Evolutionary conservation across 2,113 vertebrate genomes (phyloP).

Genomic region (Lamprotornis superbus): DNA sequence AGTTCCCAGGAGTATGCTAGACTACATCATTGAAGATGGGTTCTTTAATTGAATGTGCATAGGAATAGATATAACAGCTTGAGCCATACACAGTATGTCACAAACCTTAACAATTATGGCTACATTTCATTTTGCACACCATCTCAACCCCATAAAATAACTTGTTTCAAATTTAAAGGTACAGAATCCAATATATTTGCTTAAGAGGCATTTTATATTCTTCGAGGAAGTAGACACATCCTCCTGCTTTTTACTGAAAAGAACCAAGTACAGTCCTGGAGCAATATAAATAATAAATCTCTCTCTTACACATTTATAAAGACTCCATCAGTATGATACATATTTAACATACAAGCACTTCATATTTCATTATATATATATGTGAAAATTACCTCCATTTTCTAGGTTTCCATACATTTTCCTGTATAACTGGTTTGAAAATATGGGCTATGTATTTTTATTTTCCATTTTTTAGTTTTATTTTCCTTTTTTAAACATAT

Average conservation of each 20-base stretch:
- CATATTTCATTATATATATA: slow-evolving; percentile 37
- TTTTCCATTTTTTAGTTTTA: neutral
- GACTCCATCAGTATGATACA: slow-evolving; percentile 6
- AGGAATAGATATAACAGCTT: slow-evolving; percentile 15
- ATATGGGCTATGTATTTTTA: neutral
- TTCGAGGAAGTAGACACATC: neutral
- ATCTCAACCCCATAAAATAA: neutral
- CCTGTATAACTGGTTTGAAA: neutral
- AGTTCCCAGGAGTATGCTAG: slow-evolving; percentile 27
- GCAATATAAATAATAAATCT: slow-evolving; percentile 52
- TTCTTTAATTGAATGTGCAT: slow-evolving; percentile 11
- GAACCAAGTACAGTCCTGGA: neutral
- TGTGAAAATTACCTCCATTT: slow-evolving; percentile 7
- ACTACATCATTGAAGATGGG: neutral
- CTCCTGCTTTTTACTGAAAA: neutral
- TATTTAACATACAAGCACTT: slow-evolving; percentile 54
- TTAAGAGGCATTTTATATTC: neutral
- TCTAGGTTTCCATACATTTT: neutral
- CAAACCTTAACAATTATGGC: neutral
- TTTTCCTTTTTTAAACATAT: neutral
- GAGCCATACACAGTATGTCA: neutral
- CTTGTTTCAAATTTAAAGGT: slow-evolving; percentile 5
- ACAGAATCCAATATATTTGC: neutral
- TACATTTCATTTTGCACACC: neutral
- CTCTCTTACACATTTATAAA: slow-evolving; percentile 20